Evolutionary conservation across 2,888 invertebrate genomes (phyloP), one percentile per base, ranked within the genome.

Genomic region (Netelia inedita): DNA sequence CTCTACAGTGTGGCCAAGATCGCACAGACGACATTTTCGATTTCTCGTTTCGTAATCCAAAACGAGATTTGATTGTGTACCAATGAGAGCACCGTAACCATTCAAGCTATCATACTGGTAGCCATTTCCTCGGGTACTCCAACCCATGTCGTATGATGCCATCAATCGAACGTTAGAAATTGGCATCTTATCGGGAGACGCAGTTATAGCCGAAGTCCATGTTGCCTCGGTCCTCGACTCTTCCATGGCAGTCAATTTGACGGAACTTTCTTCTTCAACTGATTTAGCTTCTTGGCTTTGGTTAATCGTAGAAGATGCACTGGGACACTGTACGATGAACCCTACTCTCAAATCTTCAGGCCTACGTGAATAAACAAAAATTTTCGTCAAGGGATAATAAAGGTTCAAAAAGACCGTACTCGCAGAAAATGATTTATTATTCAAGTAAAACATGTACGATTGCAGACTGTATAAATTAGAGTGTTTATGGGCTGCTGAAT

Each of bases 61-160:
- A 46, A 88, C 73, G 80, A 85, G 83, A 28, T 85, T 76, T 55
- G 78, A 78, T 19, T 85, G 76, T 23, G 79, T 72, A 23, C 87
- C 87, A 68, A 88, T 87, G 21, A 87, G 43, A 9, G 86, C 59
- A 41, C 75, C 82, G 53, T 86, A 69, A 53, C 88, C 88, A 71
- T 87, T 86, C n/a, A 85, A 79, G 41, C 85, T 88, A 35, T 85
- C 83, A 41, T 87, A 81, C n/a, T 72, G 41, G 19, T 75, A 53
- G 50, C 85, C 85, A 61, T 68, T 81, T 2, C 87, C 86, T 1
- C 88, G 72, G 19, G 71, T 79, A 50, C 82, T 83, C 83, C 85
- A 87, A 46, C 82, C 86, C 88, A 88, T 88, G 57, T 87, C 68
- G 71, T 71, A 71, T 19, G 57, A 71, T 16, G 57, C 71, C 55